A percentile compares a stretch with the other conserved stretches of the same genome.
phyloP scores from a whole-genome alignment of 2,888 invertebrate species.

The Lepidocyrtinus sp. region DNA sequence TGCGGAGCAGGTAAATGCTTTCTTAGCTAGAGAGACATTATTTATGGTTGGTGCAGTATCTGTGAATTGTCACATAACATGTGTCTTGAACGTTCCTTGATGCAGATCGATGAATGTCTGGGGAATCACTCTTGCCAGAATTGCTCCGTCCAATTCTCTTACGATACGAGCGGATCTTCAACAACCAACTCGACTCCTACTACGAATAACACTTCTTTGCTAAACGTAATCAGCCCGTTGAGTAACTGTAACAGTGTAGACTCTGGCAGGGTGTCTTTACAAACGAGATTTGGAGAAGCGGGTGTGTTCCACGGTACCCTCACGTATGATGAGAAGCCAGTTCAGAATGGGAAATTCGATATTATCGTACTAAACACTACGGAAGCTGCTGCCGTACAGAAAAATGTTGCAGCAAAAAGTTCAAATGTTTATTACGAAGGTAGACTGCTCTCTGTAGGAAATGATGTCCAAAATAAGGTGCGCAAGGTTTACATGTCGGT shows the following conservation, averaged over 20 bases:
- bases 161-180: conserved; percentile 53
- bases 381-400: conserved; percentile 88
- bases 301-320: conserved; percentile 68
- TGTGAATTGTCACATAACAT: not conserved
- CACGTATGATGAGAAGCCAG: conserved; percentile 67
- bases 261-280: conserved; percentile 62
- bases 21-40: not conserved
- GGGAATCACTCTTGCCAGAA: conserved; percentile 61
- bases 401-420: conserved; percentile 87
- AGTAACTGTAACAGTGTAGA: conserved; percentile 35
- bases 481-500: conserved; percentile 92
- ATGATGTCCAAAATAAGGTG: conserved; percentile 80
- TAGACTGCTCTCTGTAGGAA: conserved; percentile 79
- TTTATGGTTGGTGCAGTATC: not conserved
- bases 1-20: conserved; percentile 66
- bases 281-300: conserved; percentile 64
- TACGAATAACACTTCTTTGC: conserved; percentile 33
- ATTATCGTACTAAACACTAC: conserved; percentile 72
- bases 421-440: conserved; percentile 92
- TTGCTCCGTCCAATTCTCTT: conserved; percentile 68
- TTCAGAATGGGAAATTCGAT: conserved; percentile 69
- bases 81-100: too few relatives aligned
- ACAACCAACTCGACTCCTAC: conserved; percentile 40
- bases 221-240: conserved; percentile 35
- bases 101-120: conserved; percentile 62